Conservation (phyloP, 2,797 vertebrate species). For the Emydoidea blandingii region DNA sequence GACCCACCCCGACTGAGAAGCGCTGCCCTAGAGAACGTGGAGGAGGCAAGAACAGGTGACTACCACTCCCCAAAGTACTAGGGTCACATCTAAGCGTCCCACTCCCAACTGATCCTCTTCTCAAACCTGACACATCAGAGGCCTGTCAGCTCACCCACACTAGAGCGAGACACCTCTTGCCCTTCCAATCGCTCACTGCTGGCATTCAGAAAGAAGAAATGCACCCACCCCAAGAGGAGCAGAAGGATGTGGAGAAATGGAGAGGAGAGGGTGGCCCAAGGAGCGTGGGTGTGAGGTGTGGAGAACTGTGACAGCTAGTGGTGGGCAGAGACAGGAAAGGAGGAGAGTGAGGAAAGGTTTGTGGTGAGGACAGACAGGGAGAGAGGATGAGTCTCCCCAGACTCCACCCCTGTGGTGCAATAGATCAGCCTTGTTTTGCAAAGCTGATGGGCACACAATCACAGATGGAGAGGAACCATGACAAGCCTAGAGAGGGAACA, state of each 20-base stretch:
- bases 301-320: not conserved
- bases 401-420: rapidly evolving
- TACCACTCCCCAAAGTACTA: not conserved
- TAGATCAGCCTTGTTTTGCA: not conserved
- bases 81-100: not conserved
- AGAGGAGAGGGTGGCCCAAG: not conserved
- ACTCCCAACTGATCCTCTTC: not conserved
- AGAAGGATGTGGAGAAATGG: not conserved
- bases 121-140: not conserved
- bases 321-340: not conserved
- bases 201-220: not conserved
- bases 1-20: not conserved
- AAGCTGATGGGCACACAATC: not conserved
- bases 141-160: not conserved
- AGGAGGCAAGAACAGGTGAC: not conserved
- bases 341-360: not conserved
- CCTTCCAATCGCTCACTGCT: not conserved
- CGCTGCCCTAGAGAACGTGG: not conserved
- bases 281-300: not conserved
- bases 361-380: not conserved
- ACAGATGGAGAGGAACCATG: not conserved
- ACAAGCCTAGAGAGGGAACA: not conserved
- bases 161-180: not conserved
- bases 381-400: rapidly evolving
- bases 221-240: slow-evolving; percentile 46